These are phyloP conservation scores for Sebastes variabilis DNA, from an alignment of 2,797 vertebrate species.

Conservation along the genomic window DNA sequence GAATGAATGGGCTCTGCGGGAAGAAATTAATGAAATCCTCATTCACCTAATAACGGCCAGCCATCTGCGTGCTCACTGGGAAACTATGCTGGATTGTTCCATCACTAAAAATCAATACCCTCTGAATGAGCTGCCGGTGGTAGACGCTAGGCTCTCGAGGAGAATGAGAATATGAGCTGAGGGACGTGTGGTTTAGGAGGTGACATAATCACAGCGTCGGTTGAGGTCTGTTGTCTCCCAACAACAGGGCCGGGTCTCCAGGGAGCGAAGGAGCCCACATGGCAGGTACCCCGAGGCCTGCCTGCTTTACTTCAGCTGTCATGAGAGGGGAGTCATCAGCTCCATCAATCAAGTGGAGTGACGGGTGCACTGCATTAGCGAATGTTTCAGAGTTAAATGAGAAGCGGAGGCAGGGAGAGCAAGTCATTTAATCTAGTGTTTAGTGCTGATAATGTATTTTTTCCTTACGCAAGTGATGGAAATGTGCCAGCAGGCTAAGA, in stretches of 20 bases:
- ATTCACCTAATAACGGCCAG: slow-evolving; percentile 20
- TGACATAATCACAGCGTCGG: slow-evolving; percentile 29
- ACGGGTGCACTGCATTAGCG: slow-evolving; percentile 53
- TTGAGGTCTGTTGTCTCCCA: slow-evolving; percentile 21
- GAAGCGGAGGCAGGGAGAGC: slow-evolving; percentile 6
- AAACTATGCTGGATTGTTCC: slow-evolving; percentile 49
- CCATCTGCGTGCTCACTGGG: slow-evolving; percentile 39
- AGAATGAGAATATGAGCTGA: slow-evolving; percentile 24
- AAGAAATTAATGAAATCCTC: slow-evolving; percentile 41
- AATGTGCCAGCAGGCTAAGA: slow-evolving; percentile 18
- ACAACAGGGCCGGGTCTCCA: not conserved
- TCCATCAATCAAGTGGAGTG: slow-evolving; percentile 63
- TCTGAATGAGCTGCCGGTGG: slow-evolving; percentile 47
- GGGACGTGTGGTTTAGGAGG: slow-evolving; percentile 26
- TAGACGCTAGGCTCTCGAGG: slow-evolving; percentile 6
- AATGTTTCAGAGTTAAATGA: slow-evolving; percentile 45
- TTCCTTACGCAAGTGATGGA: slow-evolving; percentile 20
- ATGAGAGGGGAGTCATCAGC: slow-evolving; percentile 30
- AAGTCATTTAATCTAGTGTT: slow-evolving; percentile 39
- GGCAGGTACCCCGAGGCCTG: slow-evolving; percentile 22
- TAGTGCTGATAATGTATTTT: slow-evolving; percentile 40
- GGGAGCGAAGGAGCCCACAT: slow-evolving; percentile 1
- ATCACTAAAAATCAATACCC: slow-evolving; percentile 57
- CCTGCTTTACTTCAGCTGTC: slow-evolving; percentile 49
- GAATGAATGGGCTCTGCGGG: slow-evolving; percentile 1